Evolutionary conservation across 2,888 invertebrate species (phyloP), one percentile per base, ranked within the genome.

Genomic region (Hydrotaea diabolus): DNA sequence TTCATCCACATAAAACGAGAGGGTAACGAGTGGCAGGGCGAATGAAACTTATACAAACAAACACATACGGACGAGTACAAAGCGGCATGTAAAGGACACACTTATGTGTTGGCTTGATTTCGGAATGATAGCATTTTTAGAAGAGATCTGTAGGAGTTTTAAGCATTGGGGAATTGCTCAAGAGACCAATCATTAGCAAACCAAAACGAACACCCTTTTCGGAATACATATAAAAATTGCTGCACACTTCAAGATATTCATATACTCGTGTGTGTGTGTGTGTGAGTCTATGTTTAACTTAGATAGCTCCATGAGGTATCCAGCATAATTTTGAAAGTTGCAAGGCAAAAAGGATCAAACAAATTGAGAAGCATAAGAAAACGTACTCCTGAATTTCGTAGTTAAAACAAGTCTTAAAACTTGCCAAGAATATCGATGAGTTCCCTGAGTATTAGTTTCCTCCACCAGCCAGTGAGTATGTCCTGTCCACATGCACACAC

Each of bases 341-440:
- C 19, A 74, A 23, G 59, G 57, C 11, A 73, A 46, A 71, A 43
- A 31, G 55, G 39, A 72, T 19, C 19, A 55, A 26, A 55, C 55
- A 57, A 62, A 9, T 74, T 69, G 23, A 15, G 39, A 46, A 15
- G 69, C 39, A 46, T 43, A 46, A 69, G 69, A 43, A 66, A 66
- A 43, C 43, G 36, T n/a, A 23, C 39, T 46, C n/a, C 64, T 21
- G 49, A 75, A 75, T 31, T 46, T 77, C 64, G 26, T 72, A 75
- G 62, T 75, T 84, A 31, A 78, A 76, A 81, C 43, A 73, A 76
- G 66, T 76, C 69, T 69, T 77, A 69, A 78, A 82, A 85, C 79
- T 85, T 81, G 55, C 53, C 49, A 77, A 31, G 81, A 84, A 84
- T 84, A 84, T 79, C 73, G 84, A 85, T 85, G 79, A 84, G 84